Conservation (phyloP, 2,797 vertebrate genomes). For the Lepidocolaptes lacrymiger region DNA sequence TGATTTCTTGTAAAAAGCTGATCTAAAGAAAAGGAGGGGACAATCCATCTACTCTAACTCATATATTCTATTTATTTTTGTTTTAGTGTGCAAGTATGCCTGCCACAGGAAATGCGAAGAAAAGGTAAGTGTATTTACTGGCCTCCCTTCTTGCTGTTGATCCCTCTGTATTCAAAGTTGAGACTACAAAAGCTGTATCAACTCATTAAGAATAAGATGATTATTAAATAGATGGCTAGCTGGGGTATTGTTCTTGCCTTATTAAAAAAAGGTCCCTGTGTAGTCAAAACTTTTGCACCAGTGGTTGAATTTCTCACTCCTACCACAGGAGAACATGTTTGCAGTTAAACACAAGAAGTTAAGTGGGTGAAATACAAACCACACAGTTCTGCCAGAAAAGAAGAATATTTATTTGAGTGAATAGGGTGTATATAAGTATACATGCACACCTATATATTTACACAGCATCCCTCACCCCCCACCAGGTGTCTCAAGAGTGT, state of each 20-base stretch:
- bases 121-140: constrained; percentile 69
- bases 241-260: not conserved
- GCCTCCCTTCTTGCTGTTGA: not conserved
- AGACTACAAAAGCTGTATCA: not conserved
- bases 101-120: constrained; percentile 77
- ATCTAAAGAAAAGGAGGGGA: not conserved
- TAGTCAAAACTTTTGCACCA: not conserved
- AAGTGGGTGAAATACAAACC: not conserved
- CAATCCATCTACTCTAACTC: not conserved
- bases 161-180: not conserved
- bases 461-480: not conserved
- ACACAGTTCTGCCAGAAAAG: not conserved
- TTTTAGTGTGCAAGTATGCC: constrained; percentile 77
- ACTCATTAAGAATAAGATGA: not conserved
- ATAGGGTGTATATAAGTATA: not conserved
- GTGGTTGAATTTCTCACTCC: not conserved
- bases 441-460: not conserved
- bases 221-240: not conserved
- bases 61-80: not conserved
- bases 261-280: not conserved
- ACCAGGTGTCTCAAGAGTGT: not conserved
- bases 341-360: not conserved
- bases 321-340: not conserved
- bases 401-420: not conserved
- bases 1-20: not conserved